phyloP scores from a whole-genome alignment of 2,797 vertebrate genomes.

The Neomorphus geoffroyi region DNA sequence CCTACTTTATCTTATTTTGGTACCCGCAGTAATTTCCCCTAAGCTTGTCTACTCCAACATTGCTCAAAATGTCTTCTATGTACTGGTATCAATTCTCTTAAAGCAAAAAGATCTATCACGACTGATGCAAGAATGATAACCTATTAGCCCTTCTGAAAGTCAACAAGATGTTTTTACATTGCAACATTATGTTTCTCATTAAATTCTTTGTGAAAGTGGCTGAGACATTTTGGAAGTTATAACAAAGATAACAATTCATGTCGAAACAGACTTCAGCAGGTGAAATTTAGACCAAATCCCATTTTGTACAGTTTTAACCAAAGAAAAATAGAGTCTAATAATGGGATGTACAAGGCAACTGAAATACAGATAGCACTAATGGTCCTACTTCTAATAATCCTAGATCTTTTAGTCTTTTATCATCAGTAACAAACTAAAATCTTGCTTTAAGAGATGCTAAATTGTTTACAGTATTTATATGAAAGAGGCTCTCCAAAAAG shows the following conservation, averaged over 20 bases:
- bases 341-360: neutral
- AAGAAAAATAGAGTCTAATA: neutral
- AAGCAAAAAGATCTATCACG: neutral
- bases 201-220: neutral
- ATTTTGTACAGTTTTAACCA: neutral
- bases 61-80: slow-evolving; percentile 14
- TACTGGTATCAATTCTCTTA: neutral
- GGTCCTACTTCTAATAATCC: neutral
- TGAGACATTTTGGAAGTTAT: neutral
- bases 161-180: neutral
- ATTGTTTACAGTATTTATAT: neutral
- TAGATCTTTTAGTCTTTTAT: neutral
- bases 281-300: neutral
- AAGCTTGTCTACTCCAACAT: slow-evolving; percentile 1
- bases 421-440: neutral
- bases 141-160: neutral
- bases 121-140: neutral
- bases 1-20: slow-evolving; percentile 65
- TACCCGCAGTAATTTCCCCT: slow-evolving; percentile 50
- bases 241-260: neutral
- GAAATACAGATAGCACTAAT: neutral
- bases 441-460: neutral
- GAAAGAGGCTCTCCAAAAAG: neutral
- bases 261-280: neutral
- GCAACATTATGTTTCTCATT: neutral